Evolutionary conservation across 2,888 invertebrate species (phyloP), one percentile per base, ranked within the genome.

Genomic region (Elgonia sp.): DNA sequence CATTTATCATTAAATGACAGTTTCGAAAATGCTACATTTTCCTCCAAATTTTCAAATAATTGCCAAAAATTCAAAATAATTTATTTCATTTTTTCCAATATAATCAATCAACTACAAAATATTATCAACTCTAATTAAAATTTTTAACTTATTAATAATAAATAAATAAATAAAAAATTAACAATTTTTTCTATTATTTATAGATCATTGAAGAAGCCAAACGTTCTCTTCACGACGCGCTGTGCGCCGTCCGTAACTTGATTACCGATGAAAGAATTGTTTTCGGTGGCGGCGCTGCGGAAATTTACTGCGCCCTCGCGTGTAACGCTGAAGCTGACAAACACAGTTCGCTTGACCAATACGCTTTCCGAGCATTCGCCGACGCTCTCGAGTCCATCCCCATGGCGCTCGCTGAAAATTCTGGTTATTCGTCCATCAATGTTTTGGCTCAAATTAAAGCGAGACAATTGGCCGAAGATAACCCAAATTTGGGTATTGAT

Each of bases 271-370:
- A 96, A 89, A 95, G 96, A 86, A 97, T 99, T 89, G 98, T 99
- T 16, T 99, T 99, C 95, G 99, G 99, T 57, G 99, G 99, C 63
- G 99, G 99, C 20, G 98, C 99, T 0, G 97, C 99, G 0, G 99
- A 99, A 95, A 97, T 99, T 50, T 97, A 99, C 14, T 99, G 99
- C 94, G 97, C 99, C 29, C 94, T 99, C 89, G 98, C 98, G 0
- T 98, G 99, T 39, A 97, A 97, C 7, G 96, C 97, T 84, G 97
- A 98, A 90, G 99, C 99, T 1, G 98, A 99, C 94, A 96, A 97
- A 93, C 95, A 98, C 91, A 96, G 98, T 0, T 97, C 99, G 0
- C 95, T 99, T 88, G 99, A 99, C 94, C 99, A 99, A 95, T 99
- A 99, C 95, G 98, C 99, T 1, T 99, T 97, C 96, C 96, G 99